Base-by-base conservation (phyloP, 2,113 vertebrate species). In the Ahaetulla prasina region DNA sequence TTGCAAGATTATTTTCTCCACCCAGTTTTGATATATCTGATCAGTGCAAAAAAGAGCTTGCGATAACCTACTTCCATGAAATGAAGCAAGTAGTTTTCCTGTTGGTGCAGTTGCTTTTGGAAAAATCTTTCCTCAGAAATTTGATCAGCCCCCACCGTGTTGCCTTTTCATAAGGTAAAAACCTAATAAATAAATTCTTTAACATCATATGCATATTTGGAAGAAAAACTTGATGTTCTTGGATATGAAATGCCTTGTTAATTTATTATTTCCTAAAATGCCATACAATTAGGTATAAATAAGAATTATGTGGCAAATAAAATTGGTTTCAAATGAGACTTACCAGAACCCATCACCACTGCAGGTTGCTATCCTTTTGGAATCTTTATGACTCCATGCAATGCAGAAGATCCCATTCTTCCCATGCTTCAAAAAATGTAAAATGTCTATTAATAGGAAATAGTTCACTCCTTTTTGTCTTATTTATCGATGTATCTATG, bases 311-410 rank as follows among this genome's bases (percentile, higher is more conserved):
- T 85, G 91, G 7, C 25, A 80, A 91, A 60, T 27, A 91, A 27
- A 87, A 92, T 91, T 90, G 74, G 27, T 95, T 95, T 85, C 80
- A 1, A 45, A 35, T 12, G 91, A 39, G 8, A 97, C 98, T 98
- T 93, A 99, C 99, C 99, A 99, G 97, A 98, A 99, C 90, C 99
- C 99, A 92, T 99, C 99, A 85, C 98, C 97, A 94, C 99, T 99
- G 96, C 99, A 99, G 10, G 98, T 99, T 87, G 99, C 99, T 94
- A 99, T 99, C 95, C 99, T 98, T 97, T 99, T 99, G n/a, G 99
- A 98, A 97, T 99, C 99, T 97, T 99, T 99, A 96, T 99, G 98
- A 97, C 99, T 99, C 99, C 99, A 99, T 35, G 99, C 98, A 96
- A 99, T 98, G 95, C 99, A 99, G 98, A 99, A 99, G 95, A 99